Base-by-base conservation (phyloP, 2,888 invertebrate species). In the Thymelicus lineola region DNA sequence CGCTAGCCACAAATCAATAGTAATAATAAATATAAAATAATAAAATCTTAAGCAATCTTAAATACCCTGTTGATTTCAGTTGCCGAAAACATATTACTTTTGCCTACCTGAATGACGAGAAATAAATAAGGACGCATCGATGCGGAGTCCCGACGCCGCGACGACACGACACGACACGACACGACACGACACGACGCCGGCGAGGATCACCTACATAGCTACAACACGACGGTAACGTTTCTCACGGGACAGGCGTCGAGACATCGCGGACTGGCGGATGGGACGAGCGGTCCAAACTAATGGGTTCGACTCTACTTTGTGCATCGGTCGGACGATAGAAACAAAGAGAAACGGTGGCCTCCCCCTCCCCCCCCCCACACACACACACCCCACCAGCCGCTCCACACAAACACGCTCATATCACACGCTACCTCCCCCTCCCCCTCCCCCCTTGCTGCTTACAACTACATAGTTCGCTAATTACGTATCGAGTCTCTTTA, bases 61-160 rank as follows among this genome's bases (percentile, higher is more conserved):
- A 91, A 93, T 93, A 93, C 93, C 93, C 93, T 93, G 93, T 93
- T 92, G 91, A 91, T 92, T 92, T 90, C 86, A 87, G 88, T 88
- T 87, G 62, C 83, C 86, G 73, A 72, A 80, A 79, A 77, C 74
- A 64, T 75, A 79, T 75, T 67, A 70, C 73, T 75, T 80, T 83
- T 84, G 84, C 81, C 83, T 80, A 81, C 83, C 79, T 82, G 85
- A 84, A 80, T 80, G 82, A 83, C 79, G 80, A 83, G 82, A 82
- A 77, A 76, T 77, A 80, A 79, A 76, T 76, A 79, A 77, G 63
- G 62, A 73, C 75, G 75, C 75, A 66, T 73, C 63, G 55, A 65
- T 73, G 76, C 74, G 77, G 78, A 75, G 80, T 81, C 77, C 78
- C 75, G 78, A 77, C 75, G 73, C 10, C 71, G 73, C 70, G 60